phyloP scores from a whole-genome alignment of 2,797 vertebrate genomes.

The Phalanger gymnotis region DNA sequence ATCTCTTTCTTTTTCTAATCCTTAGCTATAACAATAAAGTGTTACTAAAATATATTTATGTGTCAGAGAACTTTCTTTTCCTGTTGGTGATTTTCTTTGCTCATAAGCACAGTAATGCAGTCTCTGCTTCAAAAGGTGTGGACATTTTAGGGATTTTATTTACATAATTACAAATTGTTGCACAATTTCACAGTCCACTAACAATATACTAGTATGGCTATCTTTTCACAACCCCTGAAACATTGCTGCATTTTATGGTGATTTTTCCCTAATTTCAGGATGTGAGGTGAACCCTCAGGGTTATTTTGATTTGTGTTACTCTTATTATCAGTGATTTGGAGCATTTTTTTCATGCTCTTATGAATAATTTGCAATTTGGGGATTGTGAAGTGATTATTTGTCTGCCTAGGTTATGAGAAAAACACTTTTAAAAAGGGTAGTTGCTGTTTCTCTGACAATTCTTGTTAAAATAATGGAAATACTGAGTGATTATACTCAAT shows the following conservation, averaged over 20 bases:
- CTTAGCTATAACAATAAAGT: background rate
- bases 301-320: background rate
- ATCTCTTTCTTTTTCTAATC: background rate
- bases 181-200: background rate
- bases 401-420: background rate
- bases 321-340: background rate
- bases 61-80: background rate
- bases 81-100: background rate
- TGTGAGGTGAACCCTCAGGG: background rate
- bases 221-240: background rate
- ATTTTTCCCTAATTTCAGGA: too few species aligned
- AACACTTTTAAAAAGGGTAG: background rate
- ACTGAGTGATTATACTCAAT: background rate
- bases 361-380: background rate
- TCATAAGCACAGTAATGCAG: background rate
- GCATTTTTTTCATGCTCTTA: background rate
- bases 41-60: background rate
- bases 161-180: background rate
- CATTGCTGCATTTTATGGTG: background rate
- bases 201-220: background rate
- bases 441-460: background rate
- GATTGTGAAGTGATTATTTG: background rate
- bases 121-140: background rate
- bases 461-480: background rate
- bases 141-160: background rate